Conservation (phyloP, 1,140 invertebrate species). For the Drosophila tristis region DNA sequence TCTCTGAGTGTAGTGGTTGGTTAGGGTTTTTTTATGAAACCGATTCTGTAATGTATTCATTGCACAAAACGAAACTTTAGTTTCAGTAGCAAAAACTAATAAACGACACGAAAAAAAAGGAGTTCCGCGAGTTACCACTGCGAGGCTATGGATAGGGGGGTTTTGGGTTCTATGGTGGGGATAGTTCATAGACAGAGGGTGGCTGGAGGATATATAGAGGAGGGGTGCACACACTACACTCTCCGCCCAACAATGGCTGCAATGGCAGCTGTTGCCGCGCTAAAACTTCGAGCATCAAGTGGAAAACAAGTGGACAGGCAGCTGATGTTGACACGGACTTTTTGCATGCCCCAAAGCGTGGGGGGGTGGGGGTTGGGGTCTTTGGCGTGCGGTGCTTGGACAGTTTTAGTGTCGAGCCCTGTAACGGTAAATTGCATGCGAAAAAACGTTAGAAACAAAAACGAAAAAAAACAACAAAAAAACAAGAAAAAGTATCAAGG, state of each 20-base stretch:
- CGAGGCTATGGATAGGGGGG: too few relatives aligned
- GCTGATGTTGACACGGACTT: slow-evolving; percentile 68
- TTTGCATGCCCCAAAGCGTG: background rate
- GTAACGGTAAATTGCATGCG: slow-evolving; percentile 66
- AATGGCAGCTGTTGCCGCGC: slow-evolving; percentile 57
- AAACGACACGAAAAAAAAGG: slow-evolving; percentile 15
- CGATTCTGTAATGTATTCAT: slow-evolving; percentile 73
- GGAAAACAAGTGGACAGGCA: slow-evolving; percentile 73
- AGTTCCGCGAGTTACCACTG: background rate
- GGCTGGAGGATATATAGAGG: background rate
- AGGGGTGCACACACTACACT: background rate
- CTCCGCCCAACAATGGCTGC: slow-evolving; percentile 8
- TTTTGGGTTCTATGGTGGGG: too few relatives aligned
- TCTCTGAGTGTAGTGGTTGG: too few relatives aligned
- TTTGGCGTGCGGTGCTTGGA: slow-evolving; percentile 4
- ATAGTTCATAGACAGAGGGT: background rate
- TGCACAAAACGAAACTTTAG: slow-evolving; percentile 43
- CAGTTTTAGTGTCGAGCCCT: slow-evolving; percentile 57
- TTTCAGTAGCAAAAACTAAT: slow-evolving; percentile 34
- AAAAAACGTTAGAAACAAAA: slow-evolving; percentile 21
- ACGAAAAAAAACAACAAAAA: slow-evolving; percentile 1
- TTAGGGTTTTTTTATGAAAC: slow-evolving; percentile 38
- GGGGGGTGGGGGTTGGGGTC: background rate
- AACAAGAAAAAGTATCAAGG: too few relatives aligned
- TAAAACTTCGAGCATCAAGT: slow-evolving; percentile 76